phyloP scores from a whole-genome alignment of 64 coral and sea anemone species.

The Porites lutea region DNA sequence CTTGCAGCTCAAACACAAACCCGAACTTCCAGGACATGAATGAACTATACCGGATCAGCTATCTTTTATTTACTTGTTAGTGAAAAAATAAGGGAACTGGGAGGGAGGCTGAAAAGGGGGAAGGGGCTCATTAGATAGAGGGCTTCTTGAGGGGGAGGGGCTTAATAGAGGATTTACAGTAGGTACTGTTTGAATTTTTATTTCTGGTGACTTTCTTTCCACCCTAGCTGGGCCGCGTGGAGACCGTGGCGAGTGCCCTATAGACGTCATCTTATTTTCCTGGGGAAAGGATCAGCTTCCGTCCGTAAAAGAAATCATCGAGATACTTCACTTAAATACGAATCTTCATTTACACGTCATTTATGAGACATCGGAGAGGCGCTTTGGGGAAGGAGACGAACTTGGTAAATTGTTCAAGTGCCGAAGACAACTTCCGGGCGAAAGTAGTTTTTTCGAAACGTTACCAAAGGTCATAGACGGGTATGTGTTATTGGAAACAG shows the following conservation, averaged over 20 bases:
- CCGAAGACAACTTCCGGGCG: slow-evolving; percentile 6
- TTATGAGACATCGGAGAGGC: slow-evolving; percentile 14
- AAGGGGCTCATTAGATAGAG: too few relatives aligned
- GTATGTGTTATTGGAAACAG: neutral
- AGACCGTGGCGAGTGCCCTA: slow-evolving; percentile 24
- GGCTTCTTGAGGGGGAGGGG: too few relatives aligned
- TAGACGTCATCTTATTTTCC: neutral
- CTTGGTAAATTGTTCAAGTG: slow-evolving; percentile 29
- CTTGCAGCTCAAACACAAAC: too few relatives aligned
- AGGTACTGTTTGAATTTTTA: too few relatives aligned
- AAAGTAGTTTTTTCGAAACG: slow-evolving; percentile 31
- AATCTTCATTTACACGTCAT: slow-evolving; percentile 17
- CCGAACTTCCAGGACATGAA: too few relatives aligned
- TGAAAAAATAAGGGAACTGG: too few relatives aligned
- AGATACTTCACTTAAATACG: slow-evolving; percentile 28
- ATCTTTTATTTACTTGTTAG: too few relatives aligned
- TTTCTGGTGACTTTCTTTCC: too few relatives aligned
- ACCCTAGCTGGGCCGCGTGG: neutral
- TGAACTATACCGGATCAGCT: too few relatives aligned
- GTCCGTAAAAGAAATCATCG: slow-evolving; percentile 38
- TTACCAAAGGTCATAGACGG: slow-evolving; percentile 33
- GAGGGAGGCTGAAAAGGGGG: too few relatives aligned
- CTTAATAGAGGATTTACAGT: too few relatives aligned
- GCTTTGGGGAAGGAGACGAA: slow-evolving; percentile 18
- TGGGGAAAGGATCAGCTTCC: slow-evolving; percentile 26